A percentile compares a stretch with the other conserved stretches of the same genome.
Evolutionary conservation across 2,797 vertebrate species (phyloP).

Genomic region (Fratercula arctica): DNA sequence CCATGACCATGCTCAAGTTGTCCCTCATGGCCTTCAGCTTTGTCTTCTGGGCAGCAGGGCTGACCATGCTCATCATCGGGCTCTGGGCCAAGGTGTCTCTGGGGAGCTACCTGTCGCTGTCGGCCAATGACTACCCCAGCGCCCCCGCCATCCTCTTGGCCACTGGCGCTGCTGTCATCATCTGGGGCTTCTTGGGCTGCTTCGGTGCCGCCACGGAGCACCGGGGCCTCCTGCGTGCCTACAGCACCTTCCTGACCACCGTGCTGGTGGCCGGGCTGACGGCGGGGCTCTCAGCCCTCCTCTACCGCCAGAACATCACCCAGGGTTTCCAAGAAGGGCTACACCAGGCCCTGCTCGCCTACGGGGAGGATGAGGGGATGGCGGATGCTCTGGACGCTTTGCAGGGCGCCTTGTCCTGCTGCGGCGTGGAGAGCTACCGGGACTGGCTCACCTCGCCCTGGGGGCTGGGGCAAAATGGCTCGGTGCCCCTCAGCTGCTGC

Average conservation of each 20-base stretch:
- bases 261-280: conserved; percentile 81
- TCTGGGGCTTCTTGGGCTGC: conserved; percentile 91
- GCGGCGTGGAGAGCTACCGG: conserved; percentile 85
- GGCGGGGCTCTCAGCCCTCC: conserved; percentile 85
- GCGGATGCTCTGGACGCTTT: conserved; percentile 86
- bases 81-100: conserved; percentile 87
- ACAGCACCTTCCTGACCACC: conserved; percentile 82
- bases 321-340: conserved; percentile 87
- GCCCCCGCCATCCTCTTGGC: conserved; percentile 83
- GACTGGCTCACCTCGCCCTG: conserved; percentile 88
- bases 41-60: conserved; percentile 88
- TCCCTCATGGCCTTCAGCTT: conserved; percentile 89
- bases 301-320: conserved; percentile 84
- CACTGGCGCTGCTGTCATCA: conserved; percentile 80
- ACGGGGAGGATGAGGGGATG: conserved; percentile 83
- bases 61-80: conserved; percentile 86
- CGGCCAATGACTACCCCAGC: conserved; percentile 82
- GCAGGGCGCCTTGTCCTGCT: conserved; percentile 85
- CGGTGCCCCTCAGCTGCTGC: conserved; percentile 89
- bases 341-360: conserved; percentile 79
- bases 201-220: conserved; percentile 87
- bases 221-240: conserved; percentile 83
- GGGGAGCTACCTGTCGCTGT: conserved; percentile 85
- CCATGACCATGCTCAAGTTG: conserved; percentile 87
- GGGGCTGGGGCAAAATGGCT: conserved; percentile 77